phyloP scores from a whole-genome alignment of 2,797 vertebrate species.

The Muscicapa striata region DNA sequence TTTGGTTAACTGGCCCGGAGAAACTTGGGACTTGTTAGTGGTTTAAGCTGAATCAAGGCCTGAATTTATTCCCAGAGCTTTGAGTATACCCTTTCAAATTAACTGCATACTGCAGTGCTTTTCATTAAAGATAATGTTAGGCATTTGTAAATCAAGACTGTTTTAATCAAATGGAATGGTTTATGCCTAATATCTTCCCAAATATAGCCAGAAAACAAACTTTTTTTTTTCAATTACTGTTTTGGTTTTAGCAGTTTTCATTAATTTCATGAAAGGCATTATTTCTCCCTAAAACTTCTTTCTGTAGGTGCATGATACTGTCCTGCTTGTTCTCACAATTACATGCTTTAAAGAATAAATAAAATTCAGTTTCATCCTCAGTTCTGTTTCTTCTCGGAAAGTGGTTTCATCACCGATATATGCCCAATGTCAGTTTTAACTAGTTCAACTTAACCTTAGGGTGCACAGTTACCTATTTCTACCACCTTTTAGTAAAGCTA shows the following conservation, averaged over 20 bases:
- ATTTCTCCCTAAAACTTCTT: background rate
- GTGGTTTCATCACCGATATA: background rate
- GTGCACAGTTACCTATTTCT: background rate
- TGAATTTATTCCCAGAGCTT: background rate
- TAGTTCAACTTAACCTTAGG: background rate
- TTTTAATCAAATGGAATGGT: background rate
- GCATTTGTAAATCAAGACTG: background rate
- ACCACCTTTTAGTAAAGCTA: background rate
- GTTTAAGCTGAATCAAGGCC: background rate
- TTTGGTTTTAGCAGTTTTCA: background rate
- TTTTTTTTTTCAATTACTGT: background rate
- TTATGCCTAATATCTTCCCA: background rate
- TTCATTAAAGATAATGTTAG: background rate
- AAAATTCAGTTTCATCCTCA: background rate
- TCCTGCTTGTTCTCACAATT: background rate
- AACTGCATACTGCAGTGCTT: background rate
- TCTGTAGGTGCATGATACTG: background rate
- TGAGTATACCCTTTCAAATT: background rate
- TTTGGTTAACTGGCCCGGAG: background rate
- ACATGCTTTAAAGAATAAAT: background rate
- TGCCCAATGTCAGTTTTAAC: background rate
- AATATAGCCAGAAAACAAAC: background rate
- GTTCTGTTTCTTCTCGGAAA: background rate
- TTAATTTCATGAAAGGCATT: background rate
- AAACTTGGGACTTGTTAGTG: background rate